These are phyloP conservation scores for Malurus leucopterus DNA, from an alignment of 2,797 vertebrate species.

Conservation along the genomic window DNA sequence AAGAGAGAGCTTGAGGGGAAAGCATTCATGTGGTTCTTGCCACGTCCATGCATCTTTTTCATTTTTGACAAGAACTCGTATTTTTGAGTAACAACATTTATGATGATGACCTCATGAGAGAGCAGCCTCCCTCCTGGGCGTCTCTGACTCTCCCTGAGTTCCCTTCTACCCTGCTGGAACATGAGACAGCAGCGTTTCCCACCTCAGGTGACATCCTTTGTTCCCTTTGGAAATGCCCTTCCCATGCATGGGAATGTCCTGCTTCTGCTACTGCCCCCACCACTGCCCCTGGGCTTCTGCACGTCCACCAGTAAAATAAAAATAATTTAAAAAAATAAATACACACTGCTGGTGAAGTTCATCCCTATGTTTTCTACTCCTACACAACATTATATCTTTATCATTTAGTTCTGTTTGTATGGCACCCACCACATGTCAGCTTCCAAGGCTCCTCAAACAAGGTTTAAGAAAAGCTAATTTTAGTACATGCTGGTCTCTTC, in stretches of 20 bases:
- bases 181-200: neutral
- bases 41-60: neutral
- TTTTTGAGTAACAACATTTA: neutral
- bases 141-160: neutral
- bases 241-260: neutral
- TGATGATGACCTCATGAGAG: neutral
- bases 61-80: neutral
- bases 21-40: neutral
- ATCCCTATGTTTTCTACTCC: neutral
- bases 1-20: neutral
- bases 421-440: neutral
- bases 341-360: neutral
- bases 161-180: neutral
- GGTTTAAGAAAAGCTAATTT: slow-evolving; percentile 37
- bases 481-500: neutral
- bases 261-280: neutral
- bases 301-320: neutral
- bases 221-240: neutral
- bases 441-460: slow-evolving; percentile 39
- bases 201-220: neutral
- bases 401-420: neutral
- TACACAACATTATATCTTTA: neutral
- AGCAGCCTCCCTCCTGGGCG: neutral
- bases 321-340: neutral
- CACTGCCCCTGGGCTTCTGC: neutral